phyloP scores from a whole-genome alignment of 2,797 vertebrate genomes.

The Sebastes taczanowskii region DNA sequence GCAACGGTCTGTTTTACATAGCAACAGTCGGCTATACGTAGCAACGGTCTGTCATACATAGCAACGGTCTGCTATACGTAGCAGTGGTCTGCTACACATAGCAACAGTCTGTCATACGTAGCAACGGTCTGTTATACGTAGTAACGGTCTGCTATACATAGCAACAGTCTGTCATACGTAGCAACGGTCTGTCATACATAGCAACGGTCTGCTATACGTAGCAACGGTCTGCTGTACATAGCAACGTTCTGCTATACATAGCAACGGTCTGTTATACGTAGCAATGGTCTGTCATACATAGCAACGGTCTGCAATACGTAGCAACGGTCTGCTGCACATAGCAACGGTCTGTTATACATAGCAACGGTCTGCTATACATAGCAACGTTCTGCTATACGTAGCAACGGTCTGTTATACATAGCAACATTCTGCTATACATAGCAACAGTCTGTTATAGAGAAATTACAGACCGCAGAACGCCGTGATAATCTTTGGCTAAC shows the following conservation, averaged over 20 bases:
- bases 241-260: no score
- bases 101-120: fast-evolving
- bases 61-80: fast-evolving
- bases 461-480: no score
- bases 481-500: no score
- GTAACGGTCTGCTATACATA: fast-evolving
- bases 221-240: no score
- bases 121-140: no score
- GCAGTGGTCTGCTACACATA: no score
- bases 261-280: fast-evolving
- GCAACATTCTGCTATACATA: no score
- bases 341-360: no score
- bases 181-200: fast-evolving
- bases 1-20: fast-evolving
- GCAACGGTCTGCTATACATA: no score
- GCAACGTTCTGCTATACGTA: no score
- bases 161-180: fast-evolving
- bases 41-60: fast-evolving
- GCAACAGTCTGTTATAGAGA: no score
- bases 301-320: fast-evolving
- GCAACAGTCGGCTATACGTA: fast-evolving
- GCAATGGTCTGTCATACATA: fast-evolving
- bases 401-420: no score
- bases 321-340: fast-evolving
- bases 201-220: fast-evolving